Conservation (phyloP, 2,888 invertebrate genomes). For the Octodonta nipae region DNA sequence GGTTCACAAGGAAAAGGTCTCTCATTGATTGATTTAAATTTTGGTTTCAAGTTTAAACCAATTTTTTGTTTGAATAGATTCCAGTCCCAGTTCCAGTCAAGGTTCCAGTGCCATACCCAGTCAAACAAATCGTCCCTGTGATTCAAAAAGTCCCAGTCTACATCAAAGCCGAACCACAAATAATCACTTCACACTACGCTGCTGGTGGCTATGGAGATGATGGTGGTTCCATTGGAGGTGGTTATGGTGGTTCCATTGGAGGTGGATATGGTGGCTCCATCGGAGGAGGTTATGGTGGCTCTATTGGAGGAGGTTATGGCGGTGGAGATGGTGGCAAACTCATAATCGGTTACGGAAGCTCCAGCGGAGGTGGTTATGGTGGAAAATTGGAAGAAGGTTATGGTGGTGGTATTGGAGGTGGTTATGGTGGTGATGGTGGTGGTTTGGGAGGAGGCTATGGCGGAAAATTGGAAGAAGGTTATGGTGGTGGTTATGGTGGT, state of each 20-base stretch:
- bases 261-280: not conserved
- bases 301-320: not conserved
- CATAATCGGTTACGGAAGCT: not conserved
- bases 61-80: no score
- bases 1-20: no score
- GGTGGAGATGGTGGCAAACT: not conserved
- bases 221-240: constrained; percentile 3
- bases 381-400: not conserved
- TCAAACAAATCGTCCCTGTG: no score
- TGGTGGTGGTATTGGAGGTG: not conserved
- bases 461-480: not conserved
- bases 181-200: no score
- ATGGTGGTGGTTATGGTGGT: not conserved
- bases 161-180: no score
- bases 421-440: not conserved
- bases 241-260: not conserved
- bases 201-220: constrained; percentile 6
- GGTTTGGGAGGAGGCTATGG: not conserved
- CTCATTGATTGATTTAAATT: no score
- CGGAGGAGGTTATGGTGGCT: not conserved
- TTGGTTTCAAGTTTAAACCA: no score
- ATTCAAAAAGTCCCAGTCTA: no score
- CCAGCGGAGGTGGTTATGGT: not conserved
- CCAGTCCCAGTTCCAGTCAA: no score
- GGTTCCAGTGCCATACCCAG: no score